Evolutionary conservation across 2,888 invertebrate genomes (phyloP).

Genomic region (Agonopterix heracliana): DNA sequence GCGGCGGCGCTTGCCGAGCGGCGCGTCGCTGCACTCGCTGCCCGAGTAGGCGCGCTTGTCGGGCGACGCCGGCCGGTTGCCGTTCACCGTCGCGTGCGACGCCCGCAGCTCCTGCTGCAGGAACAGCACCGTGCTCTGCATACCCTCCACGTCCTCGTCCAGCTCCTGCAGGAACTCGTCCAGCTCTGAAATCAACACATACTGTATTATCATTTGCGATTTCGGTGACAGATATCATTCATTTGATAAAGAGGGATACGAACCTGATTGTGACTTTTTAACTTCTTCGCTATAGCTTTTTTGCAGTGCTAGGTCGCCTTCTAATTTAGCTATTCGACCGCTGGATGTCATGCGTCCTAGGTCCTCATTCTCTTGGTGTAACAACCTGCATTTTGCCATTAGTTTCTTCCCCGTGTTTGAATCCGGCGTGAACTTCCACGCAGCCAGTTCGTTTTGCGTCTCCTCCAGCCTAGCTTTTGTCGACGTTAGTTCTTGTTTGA

Average conservation of each 20-base stretch:
- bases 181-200: conserved; percentile 79
- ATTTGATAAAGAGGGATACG: not conserved
- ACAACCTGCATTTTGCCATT: conserved; percentile 96
- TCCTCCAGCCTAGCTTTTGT: conserved; percentile 95
- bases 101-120: conserved; percentile 95
- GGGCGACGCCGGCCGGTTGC: conserved; percentile 41
- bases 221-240: not conserved
- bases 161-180: conserved; percentile 97
- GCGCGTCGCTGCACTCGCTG: conserved; percentile 60
- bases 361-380: conserved; percentile 98
- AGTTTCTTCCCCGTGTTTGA: conserved; percentile 98
- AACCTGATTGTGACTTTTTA: conserved; percentile 96
- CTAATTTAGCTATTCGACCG: conserved; percentile 95
- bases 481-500: conserved; percentile 92
- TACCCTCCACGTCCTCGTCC: conserved; percentile 98
- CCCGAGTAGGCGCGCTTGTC: conserved; percentile 65
- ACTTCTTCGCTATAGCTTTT: conserved; percentile 97
- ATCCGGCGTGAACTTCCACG: conserved; percentile 99
- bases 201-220: conserved; percentile 2
- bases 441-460: conserved; percentile 97
- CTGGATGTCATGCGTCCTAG: conserved; percentile 96
- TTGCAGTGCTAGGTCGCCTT: conserved; percentile 95
- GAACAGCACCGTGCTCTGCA: conserved; percentile 97
- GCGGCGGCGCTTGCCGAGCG: conserved; percentile 80
- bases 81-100: conserved; percentile 71